Evolutionary conservation across 1,140 invertebrate genomes (phyloP).

Genomic region (Metopolophium dirhodum): DNA sequence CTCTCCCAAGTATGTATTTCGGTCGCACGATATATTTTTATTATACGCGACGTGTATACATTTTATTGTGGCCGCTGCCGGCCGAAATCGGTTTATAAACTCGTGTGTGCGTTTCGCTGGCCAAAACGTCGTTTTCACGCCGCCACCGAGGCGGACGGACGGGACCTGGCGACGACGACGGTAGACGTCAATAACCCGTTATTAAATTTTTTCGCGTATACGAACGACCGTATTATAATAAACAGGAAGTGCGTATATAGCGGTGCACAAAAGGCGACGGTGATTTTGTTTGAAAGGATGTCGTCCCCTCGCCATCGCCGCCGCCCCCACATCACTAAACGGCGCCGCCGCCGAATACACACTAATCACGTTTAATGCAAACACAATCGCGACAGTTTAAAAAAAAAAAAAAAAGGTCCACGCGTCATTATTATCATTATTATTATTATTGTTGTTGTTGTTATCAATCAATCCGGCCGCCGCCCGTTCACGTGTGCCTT

Average conservation of each 20-base stretch:
- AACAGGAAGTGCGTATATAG: constrained; percentile 34
- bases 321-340: not conserved
- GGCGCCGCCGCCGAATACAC: constrained; percentile 17
- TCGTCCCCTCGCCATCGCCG: not conserved
- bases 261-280: constrained; percentile 12
- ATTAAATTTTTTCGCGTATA: constrained; percentile 49
- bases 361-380: constrained; percentile 50
- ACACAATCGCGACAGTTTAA: constrained; percentile 34
- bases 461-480: constrained; percentile 21
- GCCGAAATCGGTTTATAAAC: not conserved
- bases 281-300: constrained; percentile 49
- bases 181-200: constrained; percentile 10
- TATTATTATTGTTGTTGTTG: constrained; percentile 13
- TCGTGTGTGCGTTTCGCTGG: not conserved
- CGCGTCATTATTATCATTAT: not conserved
- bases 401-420: not conserved
- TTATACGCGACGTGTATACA: too few relatives aligned
- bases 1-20: too few relatives aligned
- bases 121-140: not conserved
- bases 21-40: not conserved
- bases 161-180: too few relatives aligned
- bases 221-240: not conserved
- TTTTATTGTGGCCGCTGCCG: not conserved
- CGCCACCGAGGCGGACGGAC: not conserved
- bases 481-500: not conserved